These are phyloP conservation scores for Pogoniulus pusillus DNA, from an alignment of 2,797 vertebrate genomes.

Conservation along the genomic window DNA sequence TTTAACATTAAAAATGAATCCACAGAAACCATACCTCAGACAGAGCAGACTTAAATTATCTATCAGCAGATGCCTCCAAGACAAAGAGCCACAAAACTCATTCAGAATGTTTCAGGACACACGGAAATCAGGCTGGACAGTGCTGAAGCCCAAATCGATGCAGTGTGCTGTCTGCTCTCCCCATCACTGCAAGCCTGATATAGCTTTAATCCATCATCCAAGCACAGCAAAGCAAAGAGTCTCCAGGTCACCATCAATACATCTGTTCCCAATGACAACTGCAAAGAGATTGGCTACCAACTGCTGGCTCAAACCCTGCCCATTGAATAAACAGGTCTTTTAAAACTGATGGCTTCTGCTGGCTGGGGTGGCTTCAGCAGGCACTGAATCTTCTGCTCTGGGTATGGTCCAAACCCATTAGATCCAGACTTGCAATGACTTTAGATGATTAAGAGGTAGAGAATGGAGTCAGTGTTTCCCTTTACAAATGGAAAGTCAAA, in stretches of 20 bases:
- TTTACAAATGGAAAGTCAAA: background rate
- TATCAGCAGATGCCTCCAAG: background rate
- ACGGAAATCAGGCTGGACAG: background rate
- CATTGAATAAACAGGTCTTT: background rate
- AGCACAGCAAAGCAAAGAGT: background rate
- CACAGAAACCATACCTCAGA: background rate
- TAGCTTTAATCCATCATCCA: background rate
- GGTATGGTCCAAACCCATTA: background rate
- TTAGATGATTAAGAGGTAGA: background rate
- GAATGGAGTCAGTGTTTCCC: background rate
- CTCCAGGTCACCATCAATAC: background rate
- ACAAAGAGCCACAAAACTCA: background rate
- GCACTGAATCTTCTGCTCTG: background rate
- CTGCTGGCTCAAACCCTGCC: background rate
- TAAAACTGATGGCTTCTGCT: background rate
- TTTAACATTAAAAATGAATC: background rate
- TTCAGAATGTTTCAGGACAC: background rate
- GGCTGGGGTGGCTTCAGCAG: background rate
- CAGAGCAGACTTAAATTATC: background rate
- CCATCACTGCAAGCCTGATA: background rate
- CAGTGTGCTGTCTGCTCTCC: background rate
- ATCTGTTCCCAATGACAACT: background rate
- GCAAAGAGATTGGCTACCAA: background rate
- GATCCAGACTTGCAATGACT: background rate
- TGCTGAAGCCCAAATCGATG: background rate